Percentiles rank a stretch among this genome's conserved stretches.
Conservation (phyloP, 2,888 invertebrate genomes). For the Polydrusus tereticollis region DNA sequence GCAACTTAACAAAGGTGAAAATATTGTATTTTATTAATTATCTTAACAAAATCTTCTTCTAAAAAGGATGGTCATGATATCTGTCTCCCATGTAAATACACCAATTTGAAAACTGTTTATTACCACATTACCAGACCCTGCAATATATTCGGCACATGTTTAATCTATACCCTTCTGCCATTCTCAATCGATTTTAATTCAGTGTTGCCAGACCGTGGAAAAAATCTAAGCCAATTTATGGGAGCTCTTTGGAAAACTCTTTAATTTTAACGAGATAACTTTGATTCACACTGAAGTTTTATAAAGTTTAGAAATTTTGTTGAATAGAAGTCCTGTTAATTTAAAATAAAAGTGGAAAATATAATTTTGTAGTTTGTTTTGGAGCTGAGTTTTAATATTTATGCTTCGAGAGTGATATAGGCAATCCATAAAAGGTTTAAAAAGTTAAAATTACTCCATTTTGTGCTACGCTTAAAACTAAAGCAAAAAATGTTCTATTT, state of each 20-base stretch:
- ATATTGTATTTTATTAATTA: too few species aligned
- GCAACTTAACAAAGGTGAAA: too few species aligned
- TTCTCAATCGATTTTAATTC: constrained; percentile 34
- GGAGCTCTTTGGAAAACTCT: background rate
- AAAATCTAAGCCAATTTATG: constrained; percentile 15
- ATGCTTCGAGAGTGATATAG: too few species aligned
- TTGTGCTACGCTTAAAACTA: too few species aligned
- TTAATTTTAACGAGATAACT: constrained; percentile 36
- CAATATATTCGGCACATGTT: constrained; percentile 28
- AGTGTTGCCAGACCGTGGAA: constrained; percentile 33
- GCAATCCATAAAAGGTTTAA: too few species aligned
- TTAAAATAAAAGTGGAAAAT: background rate
- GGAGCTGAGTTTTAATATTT: background rate
- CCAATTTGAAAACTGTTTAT: constrained; percentile 14
- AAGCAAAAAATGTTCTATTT: too few species aligned
- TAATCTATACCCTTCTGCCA: constrained; percentile 27
- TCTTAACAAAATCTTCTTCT: too few species aligned
- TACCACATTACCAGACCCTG: constrained; percentile 16
- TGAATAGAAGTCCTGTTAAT: background rate
- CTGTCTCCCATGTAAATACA: background rate
- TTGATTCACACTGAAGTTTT: constrained; percentile 11
- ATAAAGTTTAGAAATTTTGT: background rate
- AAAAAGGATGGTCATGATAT: too few species aligned
- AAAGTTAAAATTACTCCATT: too few species aligned
- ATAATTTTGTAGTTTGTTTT: background rate